A percentile compares a stretch with the other conserved stretches of the same genome.
These are phyloP conservation scores for Notodonta ziczac DNA, from an alignment of 2,888 invertebrate species.

Conservation along the genomic window DNA sequence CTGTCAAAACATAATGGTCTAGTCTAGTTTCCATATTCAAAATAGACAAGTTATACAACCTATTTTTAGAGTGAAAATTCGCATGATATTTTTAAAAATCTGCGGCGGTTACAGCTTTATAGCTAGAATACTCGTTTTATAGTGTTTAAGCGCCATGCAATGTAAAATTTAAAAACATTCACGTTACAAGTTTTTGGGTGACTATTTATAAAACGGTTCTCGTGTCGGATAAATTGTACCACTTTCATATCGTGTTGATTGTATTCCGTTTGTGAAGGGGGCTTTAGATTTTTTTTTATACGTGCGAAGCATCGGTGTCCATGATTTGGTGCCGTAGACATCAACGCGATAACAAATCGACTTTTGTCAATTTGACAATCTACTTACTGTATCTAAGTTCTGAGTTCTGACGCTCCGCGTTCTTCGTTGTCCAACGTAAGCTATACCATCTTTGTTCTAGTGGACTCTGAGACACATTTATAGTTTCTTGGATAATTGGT, in stretches of 20 bases:
- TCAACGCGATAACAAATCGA: no score
- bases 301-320: no score
- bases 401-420: no score
- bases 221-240: neutral
- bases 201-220: neutral
- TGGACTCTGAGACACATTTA: no score
- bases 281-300: no score
- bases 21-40: slow-evolving; percentile 3
- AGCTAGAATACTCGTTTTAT: slow-evolving; percentile 4
- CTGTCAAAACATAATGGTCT: neutral
- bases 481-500: no score
- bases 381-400: no score
- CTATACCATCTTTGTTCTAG: no score
- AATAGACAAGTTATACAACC: slow-evolving; percentile 2
- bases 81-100: slow-evolving; percentile 2
- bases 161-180: neutral
- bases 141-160: neutral
- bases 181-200: slow-evolving; percentile 2
- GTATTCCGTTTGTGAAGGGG: no score
- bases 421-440: no score
- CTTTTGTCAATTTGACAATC: no score
- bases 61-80: slow-evolving; percentile 5
- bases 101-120: neutral
- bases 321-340: no score
- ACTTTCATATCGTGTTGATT: slow-evolving; percentile 47